Base-by-base conservation (phyloP, 2,797 vertebrate species). In the Rhinophrynus dorsalis region DNA sequence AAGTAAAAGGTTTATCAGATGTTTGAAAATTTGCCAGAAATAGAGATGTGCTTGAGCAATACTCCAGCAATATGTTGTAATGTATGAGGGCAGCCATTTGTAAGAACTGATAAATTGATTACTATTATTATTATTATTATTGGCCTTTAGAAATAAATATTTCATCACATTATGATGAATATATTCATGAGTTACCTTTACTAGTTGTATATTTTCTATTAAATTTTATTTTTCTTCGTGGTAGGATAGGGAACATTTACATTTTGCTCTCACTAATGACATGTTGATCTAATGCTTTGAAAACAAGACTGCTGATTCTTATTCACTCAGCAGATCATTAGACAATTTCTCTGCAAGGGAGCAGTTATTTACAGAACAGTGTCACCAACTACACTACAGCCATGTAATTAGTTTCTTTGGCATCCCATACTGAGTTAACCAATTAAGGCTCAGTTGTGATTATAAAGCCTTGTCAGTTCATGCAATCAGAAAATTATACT, bases 401-500 rank as follows among this genome's bases (percentile, higher is more conserved):
- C 18, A 64, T 57, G 38, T 72, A 64, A 65, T 64, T 57, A 42
- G 51, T 42, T 33, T 64, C 23, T 27, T 48, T 30, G 44, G 40
- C 44, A 55, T 71, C 60, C 33, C 60, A 56, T 37, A 50, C 13
- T 15, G 44, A 64, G 35, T 72, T 40, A 57, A 63, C 60, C 64
- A 57, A 64, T 72, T 64, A 65, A 47, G 20, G 17, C 32, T 30
- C 44, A 21, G 44, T 56, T 27, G 55, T 57, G 42, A 8, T 32
- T 38, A 18, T 15, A 38, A 48, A 71, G 35, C 30, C 33, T 38
- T 55, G 38, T 35, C 40, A 29, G 56, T 71, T 63, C 26, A 23
- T 55, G 17, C 20, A 40, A 30, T 20, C 32, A 63, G 23, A 10
- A 40, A 37, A 57, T 48, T 2, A 20, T 26, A 37, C 11, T 15